Evolutionary conservation across 2,888 invertebrate species (phyloP).

Genomic region (Drosophila pseudotalamancana): DNA sequence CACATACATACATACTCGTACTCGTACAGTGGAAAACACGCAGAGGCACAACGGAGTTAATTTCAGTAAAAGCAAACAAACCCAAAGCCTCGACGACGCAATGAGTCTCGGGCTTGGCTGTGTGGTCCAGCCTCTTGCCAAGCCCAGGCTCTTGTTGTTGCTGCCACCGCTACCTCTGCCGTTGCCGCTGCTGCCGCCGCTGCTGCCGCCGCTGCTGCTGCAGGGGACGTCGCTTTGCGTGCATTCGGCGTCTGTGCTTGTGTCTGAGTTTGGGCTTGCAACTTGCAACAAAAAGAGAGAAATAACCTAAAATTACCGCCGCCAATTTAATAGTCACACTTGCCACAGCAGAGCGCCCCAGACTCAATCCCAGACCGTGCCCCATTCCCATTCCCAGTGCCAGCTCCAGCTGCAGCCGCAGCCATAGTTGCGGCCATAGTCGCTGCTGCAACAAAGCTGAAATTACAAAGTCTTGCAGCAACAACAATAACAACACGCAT

Average conservation of each 20-base stretch:
- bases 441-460: slow-evolving; percentile 44
- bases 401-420: slow-evolving; percentile 1
- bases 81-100: slow-evolving; percentile 58
- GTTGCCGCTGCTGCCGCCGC: slow-evolving; percentile 33
- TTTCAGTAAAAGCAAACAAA: slow-evolving; percentile 65
- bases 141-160: slow-evolving; percentile 55
- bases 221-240: slow-evolving; percentile 59
- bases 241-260: slow-evolving; percentile 35
- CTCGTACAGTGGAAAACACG: slow-evolving; percentile 10
- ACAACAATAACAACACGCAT: slow-evolving; percentile 43
- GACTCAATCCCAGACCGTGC: slow-evolving; percentile 15
- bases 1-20: slow-evolving; percentile 14
- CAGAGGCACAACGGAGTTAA: slow-evolving; percentile 55
- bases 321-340: slow-evolving; percentile 81
- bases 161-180: slow-evolving; percentile 9
- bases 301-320: slow-evolving; percentile 78
- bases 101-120: slow-evolving; percentile 48
- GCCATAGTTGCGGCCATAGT: background rate
- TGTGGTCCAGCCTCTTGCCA: slow-evolving; percentile 65
- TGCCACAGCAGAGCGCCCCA: slow-evolving; percentile 61
- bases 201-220: slow-evolving; percentile 36
- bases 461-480: slow-evolving; percentile 63
- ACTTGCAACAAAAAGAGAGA: slow-evolving; percentile 54
- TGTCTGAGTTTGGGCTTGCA: slow-evolving; percentile 50
- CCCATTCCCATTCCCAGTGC: slow-evolving; percentile 7